These are phyloP conservation scores for Simalia tracyae DNA, from an alignment of 2,797 vertebrate genomes.

Conservation along the genomic window DNA sequence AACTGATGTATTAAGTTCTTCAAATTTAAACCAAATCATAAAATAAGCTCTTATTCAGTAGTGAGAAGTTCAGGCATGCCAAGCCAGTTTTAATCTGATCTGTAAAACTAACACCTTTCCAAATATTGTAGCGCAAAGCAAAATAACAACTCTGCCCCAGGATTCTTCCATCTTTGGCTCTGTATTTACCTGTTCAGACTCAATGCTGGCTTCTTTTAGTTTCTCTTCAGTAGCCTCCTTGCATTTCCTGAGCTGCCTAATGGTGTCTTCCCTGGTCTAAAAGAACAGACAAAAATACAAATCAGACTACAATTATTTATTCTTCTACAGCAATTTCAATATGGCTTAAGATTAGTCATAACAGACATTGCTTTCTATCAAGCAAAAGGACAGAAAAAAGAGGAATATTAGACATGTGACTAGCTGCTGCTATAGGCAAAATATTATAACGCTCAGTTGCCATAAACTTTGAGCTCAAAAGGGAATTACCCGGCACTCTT, in stretches of 20 bases:
- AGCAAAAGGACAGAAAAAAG: background rate
- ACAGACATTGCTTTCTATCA: background rate
- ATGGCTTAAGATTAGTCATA: background rate
- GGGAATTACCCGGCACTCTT: slow-evolving; percentile 61
- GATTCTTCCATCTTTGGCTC: background rate
- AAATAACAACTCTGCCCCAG: background rate
- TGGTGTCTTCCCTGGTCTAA: slow-evolving; percentile 70
- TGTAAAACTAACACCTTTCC: background rate
- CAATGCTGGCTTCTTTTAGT: slow-evolving; percentile 68
- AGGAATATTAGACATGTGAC: background rate
- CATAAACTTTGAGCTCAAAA: too few species aligned
- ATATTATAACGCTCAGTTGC: background rate
- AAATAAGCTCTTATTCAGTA: background rate
- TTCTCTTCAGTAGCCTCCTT: slow-evolving; percentile 67
- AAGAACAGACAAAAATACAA: background rate
- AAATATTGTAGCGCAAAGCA: background rate
- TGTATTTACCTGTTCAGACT: slow-evolving; percentile 72
- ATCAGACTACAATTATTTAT: background rate
- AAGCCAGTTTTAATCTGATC: background rate
- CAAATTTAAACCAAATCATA: background rate
- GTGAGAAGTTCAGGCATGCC: background rate
- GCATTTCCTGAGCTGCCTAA: slow-evolving; percentile 65
- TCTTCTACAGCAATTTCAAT: background rate
- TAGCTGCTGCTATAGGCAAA: too few species aligned
- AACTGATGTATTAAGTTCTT: background rate